A percentile compares a stretch with the other conserved stretches of the same genome.
Conservation (phyloP, 2,797 vertebrate genomes). For the Lacerta bilineata region DNA sequence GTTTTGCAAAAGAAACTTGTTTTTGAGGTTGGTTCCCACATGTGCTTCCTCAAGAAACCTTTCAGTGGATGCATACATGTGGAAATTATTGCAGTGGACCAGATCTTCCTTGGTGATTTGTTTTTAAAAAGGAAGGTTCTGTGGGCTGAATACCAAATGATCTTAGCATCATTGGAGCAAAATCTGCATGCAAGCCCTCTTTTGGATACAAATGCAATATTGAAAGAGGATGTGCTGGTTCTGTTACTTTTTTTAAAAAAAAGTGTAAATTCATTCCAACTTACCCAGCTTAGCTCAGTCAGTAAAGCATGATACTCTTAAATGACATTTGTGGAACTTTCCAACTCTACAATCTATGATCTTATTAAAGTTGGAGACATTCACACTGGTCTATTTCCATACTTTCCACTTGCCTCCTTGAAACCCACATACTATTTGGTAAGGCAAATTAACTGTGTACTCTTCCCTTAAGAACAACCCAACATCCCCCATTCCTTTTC, state of each 20-base stretch:
- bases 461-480: background rate
- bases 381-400: background rate
- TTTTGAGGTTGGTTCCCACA: background rate
- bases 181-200: background rate
- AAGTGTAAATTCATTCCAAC: background rate
- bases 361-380: background rate
- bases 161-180: background rate
- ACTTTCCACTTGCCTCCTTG: background rate
- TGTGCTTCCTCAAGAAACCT: background rate
- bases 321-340: too few species aligned
- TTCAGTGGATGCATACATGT: background rate
- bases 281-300: too few species aligned
- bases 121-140: background rate
- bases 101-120: background rate
- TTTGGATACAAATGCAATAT: background rate
- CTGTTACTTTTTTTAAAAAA: background rate
- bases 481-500: background rate
- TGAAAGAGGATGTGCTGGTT: background rate
- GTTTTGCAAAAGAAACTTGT: background rate
- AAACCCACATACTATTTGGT: background rate
- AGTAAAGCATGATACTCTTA: too few species aligned
- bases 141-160: background rate
- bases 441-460: background rate
- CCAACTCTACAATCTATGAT: too few species aligned
- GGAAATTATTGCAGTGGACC: background rate